Evolutionary conservation across 1,140 invertebrate genomes (phyloP), one percentile per base, ranked within the genome.

Genomic region (Drosophila rhopaloa): DNA sequence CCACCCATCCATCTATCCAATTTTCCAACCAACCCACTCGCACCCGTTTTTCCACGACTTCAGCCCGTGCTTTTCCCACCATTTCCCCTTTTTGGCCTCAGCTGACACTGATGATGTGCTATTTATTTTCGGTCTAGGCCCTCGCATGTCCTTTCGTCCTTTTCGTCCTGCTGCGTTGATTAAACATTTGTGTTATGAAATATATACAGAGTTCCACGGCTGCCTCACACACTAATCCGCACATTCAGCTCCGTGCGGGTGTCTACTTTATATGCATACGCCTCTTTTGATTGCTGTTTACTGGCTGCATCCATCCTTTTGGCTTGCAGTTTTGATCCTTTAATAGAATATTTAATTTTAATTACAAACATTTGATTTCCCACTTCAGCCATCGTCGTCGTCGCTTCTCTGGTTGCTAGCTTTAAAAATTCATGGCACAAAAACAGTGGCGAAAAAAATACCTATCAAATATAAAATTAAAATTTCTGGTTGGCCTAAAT

Each of bases 311-410:
- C 78, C 60, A 51, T 83, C 65, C 81, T 79, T 88, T 89, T 89
- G 79, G 66, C 76, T 74, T 84, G 84, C 84, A 88, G 84, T 89
- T 89, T 88, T 84, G 85, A 89, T 89, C 85, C 84, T 81, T 84
- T 89, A 89, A 89, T 89, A 89, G 85, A 89, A 89, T 89, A 89
- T 89, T 89, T 89, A 89, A 89, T 89, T 89, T 89, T 89, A 89
- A 89, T 89, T 89, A 89, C 84, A 90, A 89, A 90, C 84, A 89
- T 89, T 89, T 89, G 84, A 89, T 89, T 89, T 89, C 85, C 84
- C 84, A 84, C 84, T 90, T 89, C 85, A 88, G 70, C 47, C 76
- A 83, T 80, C 76, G 77, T 65, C 57, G 63, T 74, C 58, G 58
- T 47, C 38, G 40, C 24, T 41, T 58, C 27, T 27, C 62, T 68